Percentiles rank a stretch among this genome's conserved stretches.
Evolutionary conservation across 2,888 invertebrate species (phyloP).

Genomic region (Eupithecia subfuscata): DNA sequence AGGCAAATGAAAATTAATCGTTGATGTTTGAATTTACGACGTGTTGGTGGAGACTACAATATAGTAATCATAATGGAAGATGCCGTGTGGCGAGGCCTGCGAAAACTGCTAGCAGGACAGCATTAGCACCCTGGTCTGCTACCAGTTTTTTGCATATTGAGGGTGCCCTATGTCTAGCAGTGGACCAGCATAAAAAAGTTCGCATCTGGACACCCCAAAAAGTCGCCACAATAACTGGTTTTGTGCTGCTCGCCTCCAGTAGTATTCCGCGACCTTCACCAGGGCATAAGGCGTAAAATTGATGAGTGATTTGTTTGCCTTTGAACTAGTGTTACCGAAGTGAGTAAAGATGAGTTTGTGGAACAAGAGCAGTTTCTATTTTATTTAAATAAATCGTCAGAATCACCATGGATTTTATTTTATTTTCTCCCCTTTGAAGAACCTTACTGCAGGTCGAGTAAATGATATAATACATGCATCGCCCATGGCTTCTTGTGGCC

Average conservation of each 20-base stretch:
- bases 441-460: background rate
- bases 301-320: background rate
- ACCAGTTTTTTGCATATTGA: background rate
- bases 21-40: background rate
- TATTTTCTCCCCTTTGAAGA: background rate
- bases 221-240: background rate
- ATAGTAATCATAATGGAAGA: background rate
- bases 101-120: background rate
- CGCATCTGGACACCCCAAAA: background rate
- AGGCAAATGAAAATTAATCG: background rate
- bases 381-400: constrained; percentile 6
- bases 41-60: background rate
- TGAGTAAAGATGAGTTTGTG: background rate
- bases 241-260: background rate
- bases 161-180: background rate
- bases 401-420: background rate
- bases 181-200: background rate
- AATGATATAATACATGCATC: background rate
- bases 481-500: constrained; percentile 48
- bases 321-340: background rate
- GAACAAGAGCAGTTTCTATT: background rate
- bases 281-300: background rate
- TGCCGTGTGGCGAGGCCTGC: background rate
- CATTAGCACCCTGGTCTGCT: background rate
- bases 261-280: background rate